Evolutionary conservation across 2,113 vertebrate genomes (phyloP), one percentile per base, ranked within the genome.

Genomic region (Heptranchias perlo): DNA sequence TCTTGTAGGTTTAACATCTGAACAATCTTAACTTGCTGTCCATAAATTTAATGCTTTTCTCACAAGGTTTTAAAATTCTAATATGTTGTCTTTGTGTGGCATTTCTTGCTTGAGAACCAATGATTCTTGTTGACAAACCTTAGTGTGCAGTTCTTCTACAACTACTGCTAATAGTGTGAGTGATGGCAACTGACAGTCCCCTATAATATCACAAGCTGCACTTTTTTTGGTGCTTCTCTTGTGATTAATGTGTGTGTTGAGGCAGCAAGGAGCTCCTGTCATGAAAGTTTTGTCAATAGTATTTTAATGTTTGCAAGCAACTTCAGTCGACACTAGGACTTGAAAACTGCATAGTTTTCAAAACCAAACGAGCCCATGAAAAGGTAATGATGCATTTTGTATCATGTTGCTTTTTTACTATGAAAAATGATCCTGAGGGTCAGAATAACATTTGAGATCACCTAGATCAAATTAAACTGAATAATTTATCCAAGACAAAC

Each of bases 351-450:
- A 0, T 91, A 47, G 44, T 69, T 23, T 95, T 49, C 47, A 95
- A 52, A 69, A 69, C 44, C 5, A 95, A 95, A 65, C 44, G 92
- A 94, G 47, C 25, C 65, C 65, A 49, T 95, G 64, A 67, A 95
- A 95, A 62, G 44, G 16, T 69, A 73, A 69, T 95, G 94, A 47
- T 49, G 47, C 25, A 7, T 95, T 95, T 73, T 95, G 64, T 95
- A 69, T 49, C 65, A 52, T 95, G 65, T 69, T 67, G 64, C 52
- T 44, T 84, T 96, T 96, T 61, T 82, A n/a, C 31, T 54, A 96
- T 97, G 98, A 97, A 98, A 98, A 96, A 96, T 96, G 97, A 98
- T 97, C 97, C 96, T 96, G 73, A 97, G 97, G 97, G 97, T 98
- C 96, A 96, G 4, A 96, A 96, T 98, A 96, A 96, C 97, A 67